Evolutionary conservation across 2,113 vertebrate genomes (phyloP).

Genomic region (Alouatta palliata): DNA sequence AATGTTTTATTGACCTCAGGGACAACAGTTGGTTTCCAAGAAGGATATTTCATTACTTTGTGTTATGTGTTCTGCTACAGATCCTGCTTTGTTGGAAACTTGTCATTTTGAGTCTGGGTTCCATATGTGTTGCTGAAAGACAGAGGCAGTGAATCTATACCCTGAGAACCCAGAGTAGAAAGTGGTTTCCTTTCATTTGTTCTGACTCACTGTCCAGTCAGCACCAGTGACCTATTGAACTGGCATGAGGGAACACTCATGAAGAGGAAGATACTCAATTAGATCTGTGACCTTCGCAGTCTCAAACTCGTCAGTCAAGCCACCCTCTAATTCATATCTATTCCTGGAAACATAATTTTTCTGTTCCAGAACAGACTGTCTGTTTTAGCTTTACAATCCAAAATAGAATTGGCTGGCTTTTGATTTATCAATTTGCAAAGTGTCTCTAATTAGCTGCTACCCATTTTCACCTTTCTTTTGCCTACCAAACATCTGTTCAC

Average conservation of each 20-base stretch:
- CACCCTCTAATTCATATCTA: slow-evolving; percentile 43
- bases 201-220: slow-evolving; percentile 29
- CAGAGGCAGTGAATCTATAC: background rate
- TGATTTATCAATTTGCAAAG: slow-evolving; percentile 13
- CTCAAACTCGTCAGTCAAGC: background rate
- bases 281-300: background rate
- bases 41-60: slow-evolving; percentile 48
- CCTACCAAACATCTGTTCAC: background rate
- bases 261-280: background rate
- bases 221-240: background rate
- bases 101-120: slow-evolving; percentile 26
- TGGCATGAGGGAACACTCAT: background rate
- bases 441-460: slow-evolving; percentile 24
- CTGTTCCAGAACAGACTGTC: background rate
- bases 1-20: background rate
- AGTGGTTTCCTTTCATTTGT: background rate
- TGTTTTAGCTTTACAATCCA: slow-evolving; percentile 40
- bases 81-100: slow-evolving; percentile 29
- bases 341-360: slow-evolving; percentile 42
- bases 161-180: background rate
- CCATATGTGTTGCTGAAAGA: background rate
- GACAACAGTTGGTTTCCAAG: slow-evolving; percentile 30
- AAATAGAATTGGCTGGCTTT: slow-evolving; percentile 16
- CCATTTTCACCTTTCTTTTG: slow-evolving; percentile 30
- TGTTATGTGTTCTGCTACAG: slow-evolving; percentile 25